Conservation (phyloP, 2,888 invertebrate species). For the Rugalucina vietnamica region DNA sequence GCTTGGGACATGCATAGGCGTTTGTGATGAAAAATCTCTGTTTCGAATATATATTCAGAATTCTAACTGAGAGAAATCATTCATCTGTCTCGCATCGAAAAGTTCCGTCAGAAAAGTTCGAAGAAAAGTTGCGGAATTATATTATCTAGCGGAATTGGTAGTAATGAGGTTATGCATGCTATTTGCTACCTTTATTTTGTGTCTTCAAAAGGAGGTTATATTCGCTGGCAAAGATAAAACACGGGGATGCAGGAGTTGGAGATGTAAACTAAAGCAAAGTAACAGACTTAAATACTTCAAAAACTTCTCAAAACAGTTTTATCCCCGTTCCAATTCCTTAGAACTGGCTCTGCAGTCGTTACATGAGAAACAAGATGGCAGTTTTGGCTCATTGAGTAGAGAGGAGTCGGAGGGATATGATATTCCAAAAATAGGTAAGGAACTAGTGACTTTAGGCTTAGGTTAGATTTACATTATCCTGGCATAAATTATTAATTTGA, state of each 20-base stretch:
- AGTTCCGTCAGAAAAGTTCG: not conserved
- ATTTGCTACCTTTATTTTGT: conserved; percentile 51
- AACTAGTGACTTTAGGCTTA: too few relatives aligned
- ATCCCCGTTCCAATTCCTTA: conserved; percentile 44
- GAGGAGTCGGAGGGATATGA: conserved; percentile 51
- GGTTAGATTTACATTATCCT: too few relatives aligned
- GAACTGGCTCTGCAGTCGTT: conserved; percentile 53
- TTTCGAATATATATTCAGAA: not conserved
- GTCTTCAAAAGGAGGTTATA: conserved; percentile 38
- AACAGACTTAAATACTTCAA: conserved; percentile 43
- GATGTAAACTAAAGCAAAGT: conserved; percentile 51
- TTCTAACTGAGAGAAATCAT: not conserved
- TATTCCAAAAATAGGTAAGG: conserved; percentile 61
- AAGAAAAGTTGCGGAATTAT: not conserved
- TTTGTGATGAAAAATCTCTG: not conserved
- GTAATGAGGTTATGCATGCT: conserved; percentile 60
- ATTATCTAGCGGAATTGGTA: not conserved
- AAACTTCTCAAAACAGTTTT: conserved; percentile 50
- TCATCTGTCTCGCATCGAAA: not conserved
- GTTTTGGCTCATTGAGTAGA: conserved; percentile 38
- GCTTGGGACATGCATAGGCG: not conserved
- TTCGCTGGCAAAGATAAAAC: conserved; percentile 36
- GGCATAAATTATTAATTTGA: too few relatives aligned
- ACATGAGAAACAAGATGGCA: conserved; percentile 49
- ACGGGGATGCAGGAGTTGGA: conserved; percentile 45